phyloP scores from a whole-genome alignment of 2,888 invertebrate species.

The Phengaris alcon region DNA sequence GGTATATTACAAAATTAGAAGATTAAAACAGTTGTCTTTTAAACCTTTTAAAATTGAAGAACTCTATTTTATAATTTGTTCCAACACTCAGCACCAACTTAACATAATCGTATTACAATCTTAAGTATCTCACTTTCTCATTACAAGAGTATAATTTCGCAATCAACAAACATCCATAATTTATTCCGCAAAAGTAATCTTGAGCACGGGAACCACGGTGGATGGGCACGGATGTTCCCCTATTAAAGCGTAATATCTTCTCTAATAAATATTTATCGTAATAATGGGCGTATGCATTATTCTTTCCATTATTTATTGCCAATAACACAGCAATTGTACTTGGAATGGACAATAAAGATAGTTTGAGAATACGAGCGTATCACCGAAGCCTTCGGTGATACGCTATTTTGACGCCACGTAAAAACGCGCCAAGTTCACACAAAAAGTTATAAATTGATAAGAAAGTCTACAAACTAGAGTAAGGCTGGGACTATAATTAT shows the following conservation, averaged over 20 bases:
- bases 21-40: too few species aligned
- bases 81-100: neutral
- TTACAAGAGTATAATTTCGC: constrained; percentile 19
- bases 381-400: neutral
- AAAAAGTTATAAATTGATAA: too few species aligned
- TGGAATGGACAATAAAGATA: neutral
- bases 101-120: constrained; percentile 14
- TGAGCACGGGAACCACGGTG: constrained; percentile 33
- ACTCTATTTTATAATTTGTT: too few species aligned
- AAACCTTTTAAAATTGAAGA: too few species aligned
- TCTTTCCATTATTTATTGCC: constrained; percentile 43
- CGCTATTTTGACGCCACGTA: neutral
- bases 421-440: too few species aligned
- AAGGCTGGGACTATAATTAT: too few species aligned
- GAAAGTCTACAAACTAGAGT: too few species aligned
- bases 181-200: constrained; percentile 22
- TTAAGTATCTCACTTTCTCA: constrained; percentile 13
- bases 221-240: constrained; percentile 32
- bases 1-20: too few species aligned
- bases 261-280: constrained; percentile 35
- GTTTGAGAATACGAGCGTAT: too few species aligned
- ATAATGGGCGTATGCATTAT: constrained; percentile 34
- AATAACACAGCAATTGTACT: constrained; percentile 37
- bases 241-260: constrained; percentile 30
- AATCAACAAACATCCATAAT: constrained; percentile 26